phyloP scores from a whole-genome alignment of 2,797 vertebrate genomes.

The Podarcis lilfordi region DNA sequence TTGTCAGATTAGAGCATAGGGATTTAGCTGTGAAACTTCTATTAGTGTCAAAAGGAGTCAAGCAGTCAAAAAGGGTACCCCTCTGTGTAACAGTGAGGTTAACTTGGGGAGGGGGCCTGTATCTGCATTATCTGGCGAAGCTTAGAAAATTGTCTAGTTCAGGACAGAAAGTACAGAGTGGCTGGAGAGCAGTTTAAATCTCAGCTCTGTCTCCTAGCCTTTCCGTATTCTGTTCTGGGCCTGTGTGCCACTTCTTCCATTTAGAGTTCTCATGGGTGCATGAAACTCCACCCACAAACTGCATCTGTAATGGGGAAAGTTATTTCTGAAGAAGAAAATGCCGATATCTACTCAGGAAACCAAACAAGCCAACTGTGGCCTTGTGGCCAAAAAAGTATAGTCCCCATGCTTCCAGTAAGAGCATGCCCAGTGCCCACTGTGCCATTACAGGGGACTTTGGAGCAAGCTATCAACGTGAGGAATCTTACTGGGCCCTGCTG shows the following conservation, averaged over 20 bases:
- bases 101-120: background rate
- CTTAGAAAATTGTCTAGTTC: background rate
- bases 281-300: background rate
- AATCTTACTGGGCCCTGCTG: background rate
- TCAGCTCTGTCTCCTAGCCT: background rate
- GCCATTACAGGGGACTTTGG: background rate
- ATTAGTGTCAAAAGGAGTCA: slow-evolving; percentile 60
- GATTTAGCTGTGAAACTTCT: slow-evolving; percentile 49
- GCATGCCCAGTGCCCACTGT: background rate
- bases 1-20: slow-evolving; percentile 53
- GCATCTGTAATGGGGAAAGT: background rate
- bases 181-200: background rate
- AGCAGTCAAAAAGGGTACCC: slow-evolving; percentile 38
- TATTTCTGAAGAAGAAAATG: background rate
- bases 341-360: background rate
- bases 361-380: too few relatives aligned
- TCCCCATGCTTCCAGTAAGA: background rate
- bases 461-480: background rate
- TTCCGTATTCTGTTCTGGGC: background rate
- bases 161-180: background rate
- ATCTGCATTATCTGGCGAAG: slow-evolving; percentile 9
- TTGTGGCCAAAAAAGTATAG: too few relatives aligned
- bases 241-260: background rate
- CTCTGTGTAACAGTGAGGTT: slow-evolving; percentile 17
- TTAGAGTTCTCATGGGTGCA: background rate